A percentile compares a stretch with the other conserved stretches of the same genome.
phyloP scores from a whole-genome alignment of 2,113 vertebrate species.

The Variabilichromis moorii region DNA sequence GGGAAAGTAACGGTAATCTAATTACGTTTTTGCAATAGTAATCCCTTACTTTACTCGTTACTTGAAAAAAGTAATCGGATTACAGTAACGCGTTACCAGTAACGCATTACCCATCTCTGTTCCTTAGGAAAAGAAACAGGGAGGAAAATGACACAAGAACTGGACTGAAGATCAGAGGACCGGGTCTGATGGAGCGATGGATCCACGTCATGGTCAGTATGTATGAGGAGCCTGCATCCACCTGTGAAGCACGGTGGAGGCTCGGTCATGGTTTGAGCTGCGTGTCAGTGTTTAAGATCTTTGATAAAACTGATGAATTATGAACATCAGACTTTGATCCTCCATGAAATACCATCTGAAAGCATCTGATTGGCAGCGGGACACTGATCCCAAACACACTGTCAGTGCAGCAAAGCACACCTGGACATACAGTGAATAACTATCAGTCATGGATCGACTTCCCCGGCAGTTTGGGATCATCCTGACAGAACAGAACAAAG shows the following conservation, averaged over 20 bases:
- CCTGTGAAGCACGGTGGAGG: neutral
- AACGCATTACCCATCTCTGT: too few relatives aligned
- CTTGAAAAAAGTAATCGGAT: too few relatives aligned
- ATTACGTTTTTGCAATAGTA: too few relatives aligned
- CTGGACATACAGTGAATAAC: rapidly evolving
- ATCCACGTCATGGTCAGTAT: neutral
- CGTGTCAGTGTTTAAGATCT: neutral
- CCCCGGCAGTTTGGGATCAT: neutral
- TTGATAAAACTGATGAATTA: neutral
- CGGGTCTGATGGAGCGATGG: neutral
- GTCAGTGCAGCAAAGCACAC: neutral
- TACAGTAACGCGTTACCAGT: too few relatives aligned
- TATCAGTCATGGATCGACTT: neutral
- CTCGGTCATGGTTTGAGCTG: neutral
- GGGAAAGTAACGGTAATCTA: too few relatives aligned
- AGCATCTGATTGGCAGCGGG: neutral
- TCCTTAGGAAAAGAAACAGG: neutral
- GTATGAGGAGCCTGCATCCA: neutral
- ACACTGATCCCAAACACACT: neutral
- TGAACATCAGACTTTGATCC: neutral
- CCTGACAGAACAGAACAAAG: neutral
- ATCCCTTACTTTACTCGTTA: too few relatives aligned
- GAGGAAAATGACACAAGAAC: neutral
- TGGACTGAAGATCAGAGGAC: neutral
- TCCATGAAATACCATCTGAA: neutral